phyloP scores from a whole-genome alignment of 2,888 invertebrate species.

The Polydrusus tereticollis region DNA sequence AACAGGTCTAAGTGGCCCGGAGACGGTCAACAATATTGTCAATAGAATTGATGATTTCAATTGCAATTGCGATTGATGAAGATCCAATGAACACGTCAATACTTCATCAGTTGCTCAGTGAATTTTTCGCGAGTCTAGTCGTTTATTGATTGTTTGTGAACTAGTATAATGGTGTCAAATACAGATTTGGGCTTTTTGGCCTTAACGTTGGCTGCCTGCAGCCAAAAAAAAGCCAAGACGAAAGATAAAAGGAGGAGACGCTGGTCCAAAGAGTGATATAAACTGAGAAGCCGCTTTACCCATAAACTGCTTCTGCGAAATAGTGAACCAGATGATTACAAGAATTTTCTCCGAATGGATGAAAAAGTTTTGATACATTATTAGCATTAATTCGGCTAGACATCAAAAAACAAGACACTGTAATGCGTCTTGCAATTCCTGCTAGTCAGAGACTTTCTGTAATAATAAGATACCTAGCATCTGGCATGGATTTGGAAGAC shows the following conservation, averaged over 20 bases:
- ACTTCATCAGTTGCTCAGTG: too few species aligned
- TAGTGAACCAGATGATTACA: conserved; percentile 37
- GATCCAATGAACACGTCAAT: too few species aligned
- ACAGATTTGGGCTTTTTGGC: conserved; percentile 34
- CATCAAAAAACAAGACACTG: not conserved
- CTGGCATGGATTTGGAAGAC: conserved; percentile 46
- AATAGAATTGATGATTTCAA: too few species aligned
- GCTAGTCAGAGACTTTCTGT: not conserved
- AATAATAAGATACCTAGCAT: conserved; percentile 35
- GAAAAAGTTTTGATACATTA: conserved; percentile 38
- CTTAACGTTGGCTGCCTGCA: conserved; percentile 19
- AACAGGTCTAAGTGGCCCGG: too few species aligned
- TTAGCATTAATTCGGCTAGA: conserved; percentile 32
- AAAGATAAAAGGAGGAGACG: conserved; percentile 19
- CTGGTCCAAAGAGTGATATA: conserved; percentile 37
- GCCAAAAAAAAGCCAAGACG: conserved; percentile 10
- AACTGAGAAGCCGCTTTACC: conserved; percentile 43
- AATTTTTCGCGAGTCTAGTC: too few species aligned
- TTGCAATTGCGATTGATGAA: too few species aligned
- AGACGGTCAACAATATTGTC: too few species aligned
- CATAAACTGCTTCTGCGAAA: conserved; percentile 42
- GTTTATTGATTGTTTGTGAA: too few species aligned
- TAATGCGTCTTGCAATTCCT: not conserved
- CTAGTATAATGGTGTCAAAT: conserved; percentile 27
- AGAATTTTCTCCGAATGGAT: conserved; percentile 40